Percentiles rank a stretch among this genome's conserved stretches.
These are phyloP conservation scores for Smithornis capensis DNA, from an alignment of 2,113 vertebrate species.

Conservation along the genomic window DNA sequence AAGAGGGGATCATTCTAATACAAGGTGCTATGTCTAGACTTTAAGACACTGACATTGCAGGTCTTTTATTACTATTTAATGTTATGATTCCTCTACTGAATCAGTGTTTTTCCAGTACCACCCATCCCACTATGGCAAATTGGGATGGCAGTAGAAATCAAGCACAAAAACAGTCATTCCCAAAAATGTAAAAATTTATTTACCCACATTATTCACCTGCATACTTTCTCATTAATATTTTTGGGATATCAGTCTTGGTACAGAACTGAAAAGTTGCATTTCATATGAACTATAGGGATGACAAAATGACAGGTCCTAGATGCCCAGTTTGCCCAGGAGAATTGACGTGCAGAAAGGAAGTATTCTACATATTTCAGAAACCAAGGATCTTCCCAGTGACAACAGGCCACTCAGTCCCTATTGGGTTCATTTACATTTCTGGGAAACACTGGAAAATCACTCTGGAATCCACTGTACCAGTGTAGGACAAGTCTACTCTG, in stretches of 20 bases:
- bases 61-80: not conserved
- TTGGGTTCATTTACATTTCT: not conserved
- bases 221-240: slow-evolving; percentile 39
- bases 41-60: not conserved
- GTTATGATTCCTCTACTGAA: not conserved
- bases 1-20: not conserved
- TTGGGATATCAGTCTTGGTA: not conserved
- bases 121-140: not conserved
- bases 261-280: not conserved
- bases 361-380: not conserved
- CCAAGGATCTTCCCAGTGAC: not conserved
- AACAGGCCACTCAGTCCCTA: not conserved
- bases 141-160: slow-evolving; percentile 12
- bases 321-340: not conserved
- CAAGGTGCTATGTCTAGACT: not conserved
- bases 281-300: not conserved
- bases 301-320: not conserved
- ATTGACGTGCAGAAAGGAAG: not conserved
- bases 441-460: not conserved
- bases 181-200: slow-evolving; percentile 2
- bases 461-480: not conserved
- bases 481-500: not conserved
- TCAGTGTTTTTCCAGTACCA: not conserved
- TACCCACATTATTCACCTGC: not conserved
- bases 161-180: not conserved